phyloP scores from a whole-genome alignment of 2,888 invertebrate genomes.

The Lasioglossum vierecki region DNA sequence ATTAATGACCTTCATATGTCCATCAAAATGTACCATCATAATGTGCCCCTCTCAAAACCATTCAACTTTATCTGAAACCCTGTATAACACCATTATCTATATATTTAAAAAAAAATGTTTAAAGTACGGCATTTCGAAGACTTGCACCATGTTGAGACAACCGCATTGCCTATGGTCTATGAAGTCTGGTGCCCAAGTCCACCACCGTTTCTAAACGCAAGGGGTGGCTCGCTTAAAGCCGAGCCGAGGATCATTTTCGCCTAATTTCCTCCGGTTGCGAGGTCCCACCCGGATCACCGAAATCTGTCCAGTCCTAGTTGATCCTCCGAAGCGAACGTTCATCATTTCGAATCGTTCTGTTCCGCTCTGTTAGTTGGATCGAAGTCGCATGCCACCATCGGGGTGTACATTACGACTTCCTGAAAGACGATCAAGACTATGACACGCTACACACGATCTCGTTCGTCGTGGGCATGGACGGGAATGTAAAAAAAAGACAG shows the following conservation, averaged over 20 bases:
- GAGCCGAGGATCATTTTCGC: background rate
- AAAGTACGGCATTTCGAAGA: no score
- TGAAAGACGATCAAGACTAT: constrained; percentile 58
- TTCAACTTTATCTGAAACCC: no score
- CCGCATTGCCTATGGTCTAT: background rate
- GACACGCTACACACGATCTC: constrained; percentile 58
- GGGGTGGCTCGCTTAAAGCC: background rate
- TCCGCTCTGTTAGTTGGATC: constrained; percentile 31
- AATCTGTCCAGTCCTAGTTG: background rate
- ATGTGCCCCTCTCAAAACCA: no score
- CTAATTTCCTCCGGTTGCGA: constrained; percentile 1
- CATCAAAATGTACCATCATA: no score
- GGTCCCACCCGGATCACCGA: background rate
- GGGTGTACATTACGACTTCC: constrained; percentile 62
- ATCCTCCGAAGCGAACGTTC: constrained; percentile 15
- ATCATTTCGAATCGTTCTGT: constrained; percentile 37
- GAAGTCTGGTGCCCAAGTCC: no score
- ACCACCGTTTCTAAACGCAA: background rate
- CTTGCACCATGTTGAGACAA: no score
- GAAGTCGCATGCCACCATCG: constrained; percentile 36
- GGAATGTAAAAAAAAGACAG: background rate
- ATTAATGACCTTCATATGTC: no score
- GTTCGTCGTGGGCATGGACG: constrained; percentile 17
- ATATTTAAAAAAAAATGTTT: no score
- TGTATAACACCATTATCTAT: no score